Base-by-base conservation (phyloP, 2,797 vertebrate genomes). In the Bradypodion pumilum region DNA sequence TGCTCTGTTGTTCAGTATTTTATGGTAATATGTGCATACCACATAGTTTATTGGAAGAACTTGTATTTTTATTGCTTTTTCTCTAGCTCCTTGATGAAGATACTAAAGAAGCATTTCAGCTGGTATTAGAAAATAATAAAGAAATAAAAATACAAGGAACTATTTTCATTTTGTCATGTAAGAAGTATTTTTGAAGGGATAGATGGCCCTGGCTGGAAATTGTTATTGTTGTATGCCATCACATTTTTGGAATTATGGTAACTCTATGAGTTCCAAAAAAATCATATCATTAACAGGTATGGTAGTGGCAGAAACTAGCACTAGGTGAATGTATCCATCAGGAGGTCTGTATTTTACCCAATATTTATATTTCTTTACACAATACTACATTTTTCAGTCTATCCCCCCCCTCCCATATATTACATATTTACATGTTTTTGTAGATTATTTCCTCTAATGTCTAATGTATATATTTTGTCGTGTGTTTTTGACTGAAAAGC, bases 1-100 rank as follows among this genome's bases (percentile, higher is more conserved):
- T 73, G 25, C 73, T 78, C 70, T 25, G 37, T 78, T 66, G 60
- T 78, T 78, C 42, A 78, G 35, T 78, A 78, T 78, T 82, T 82
- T 73, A 86, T 52, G 66, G 66, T 78, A 35, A 66, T 68, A 37
- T 75, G 44, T 70, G 37, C n/a, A 66, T 2, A 29, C n/a, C n/a
- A 15, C 16, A 68, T 66, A 42, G 35, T 35, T 56, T 37, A 42
- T 42, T 76, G 32, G 73, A 76, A 83, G 25, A 40, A 29, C 1
- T 56, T 56, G 63, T 35, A 27, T 74, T 74, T 63, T 42, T 13
- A 29, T 40, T 49, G 16, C 66, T 2, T 44, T 56, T 80, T 70
- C 4, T 29, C n/a, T n/a, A n/a, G n/a, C n/a, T n/a, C n/a, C n/a
- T n/a, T n/a, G n/a, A n/a, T n/a, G n/a, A n/a, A n/a, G n/a, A n/a